Base-by-base conservation (phyloP, 2,888 invertebrate species). In the Lithosia quadra region DNA sequence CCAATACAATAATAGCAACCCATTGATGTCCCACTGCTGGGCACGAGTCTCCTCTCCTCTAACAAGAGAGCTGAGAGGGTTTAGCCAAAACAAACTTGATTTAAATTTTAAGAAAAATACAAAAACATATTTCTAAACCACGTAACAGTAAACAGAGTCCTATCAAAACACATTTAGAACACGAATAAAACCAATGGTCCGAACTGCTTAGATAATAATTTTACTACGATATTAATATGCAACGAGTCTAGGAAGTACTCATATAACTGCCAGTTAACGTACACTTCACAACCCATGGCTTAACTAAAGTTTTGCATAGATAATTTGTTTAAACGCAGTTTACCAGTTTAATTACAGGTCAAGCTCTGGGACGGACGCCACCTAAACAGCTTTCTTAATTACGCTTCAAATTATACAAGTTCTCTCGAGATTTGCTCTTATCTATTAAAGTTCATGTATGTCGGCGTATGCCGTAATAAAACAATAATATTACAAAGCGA, bases 261-360 rank as follows among this genome's bases (percentile, higher is more conserved):
- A 82, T 84, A 87, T 88, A 84, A 78, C 71, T 75, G 72, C 74
- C 73, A 77, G 80, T 81, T 81, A 79, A 83, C 80, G 81, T 77
- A 74, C 76, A 81, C 80, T 84, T 81, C 78, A 78, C 73, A 72
- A 76, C 79, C 76, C 77, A 73, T 72, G 76, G 82, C 82, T 79
- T 79, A 81, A 80, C 83, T 77, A 83, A 83, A 87, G 86, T 89
- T 87, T 87, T 84, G 87, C 86, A 87, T 84, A 86, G 88, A 88
- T 87, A 90, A 92, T 92, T 91, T 92, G 87, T 90, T 88, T 89
- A 88, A 91, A 86, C 83, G 85, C 86, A 87, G 88, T 90, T 91
- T 85, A 86, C 83, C 88, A 90, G 87, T 89, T 90, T 83, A 86
- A 88, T 85, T 83, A 84, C 79, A 84, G 88, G 88, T 89, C 90